Percentiles rank a stretch among this genome's conserved stretches.
phyloP scores from a whole-genome alignment of 2,888 invertebrate genomes.

The Nycteola revayana region DNA sequence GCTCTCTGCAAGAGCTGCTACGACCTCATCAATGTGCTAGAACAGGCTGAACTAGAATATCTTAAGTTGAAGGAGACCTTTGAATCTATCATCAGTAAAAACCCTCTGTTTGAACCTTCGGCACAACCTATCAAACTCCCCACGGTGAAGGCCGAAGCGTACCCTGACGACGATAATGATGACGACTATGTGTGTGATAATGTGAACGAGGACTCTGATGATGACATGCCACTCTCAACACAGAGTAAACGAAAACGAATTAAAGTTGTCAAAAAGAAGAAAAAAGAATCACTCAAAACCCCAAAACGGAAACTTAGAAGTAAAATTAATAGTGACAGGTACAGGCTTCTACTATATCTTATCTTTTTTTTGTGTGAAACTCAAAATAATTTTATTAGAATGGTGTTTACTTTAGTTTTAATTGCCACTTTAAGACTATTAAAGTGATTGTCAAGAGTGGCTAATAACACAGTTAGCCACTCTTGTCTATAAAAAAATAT shows the following conservation, averaged over 20 bases:
- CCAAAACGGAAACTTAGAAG: constrained; percentile 33
- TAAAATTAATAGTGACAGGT: constrained; percentile 42
- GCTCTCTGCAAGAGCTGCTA: constrained; percentile 59
- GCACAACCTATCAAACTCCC: constrained; percentile 31
- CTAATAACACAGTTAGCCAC: too few species aligned
- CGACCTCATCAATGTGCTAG: constrained; percentile 62
- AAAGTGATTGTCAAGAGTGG: too few species aligned
- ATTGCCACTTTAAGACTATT: too few species aligned
- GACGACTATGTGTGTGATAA: constrained; percentile 29
- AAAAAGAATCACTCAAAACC: constrained; percentile 34
- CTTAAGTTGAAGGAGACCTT: constrained; percentile 60
- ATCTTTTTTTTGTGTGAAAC: too few species aligned
- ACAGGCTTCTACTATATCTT: too few species aligned
- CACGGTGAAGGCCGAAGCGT: constrained; percentile 43
- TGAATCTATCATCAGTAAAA: constrained; percentile 62
- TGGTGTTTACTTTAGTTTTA: too few species aligned
- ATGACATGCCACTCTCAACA: constrained; percentile 59
- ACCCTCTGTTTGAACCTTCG: constrained; percentile 54
- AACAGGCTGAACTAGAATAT: constrained; percentile 66
- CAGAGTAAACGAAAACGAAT: constrained; percentile 54
- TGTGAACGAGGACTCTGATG: constrained; percentile 25
- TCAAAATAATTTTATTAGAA: too few species aligned
- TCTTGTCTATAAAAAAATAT: too few species aligned
- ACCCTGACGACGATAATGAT: constrained; percentile 17
- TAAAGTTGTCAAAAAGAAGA: constrained; percentile 59